phyloP scores from a whole-genome alignment of 2,113 vertebrate genomes.

The Paradisaea rubra region DNA sequence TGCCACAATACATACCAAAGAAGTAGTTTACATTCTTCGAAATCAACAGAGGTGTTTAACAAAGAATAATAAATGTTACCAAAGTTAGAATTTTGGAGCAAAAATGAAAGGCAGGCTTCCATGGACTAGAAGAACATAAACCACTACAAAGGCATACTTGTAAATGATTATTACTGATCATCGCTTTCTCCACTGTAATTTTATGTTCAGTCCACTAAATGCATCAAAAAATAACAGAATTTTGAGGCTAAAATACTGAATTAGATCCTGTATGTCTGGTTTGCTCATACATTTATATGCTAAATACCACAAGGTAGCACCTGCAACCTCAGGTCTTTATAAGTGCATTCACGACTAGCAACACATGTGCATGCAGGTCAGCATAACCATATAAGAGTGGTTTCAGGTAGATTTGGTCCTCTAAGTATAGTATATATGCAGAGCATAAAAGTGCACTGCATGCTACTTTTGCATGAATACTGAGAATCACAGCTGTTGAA shows the following conservation, averaged over 20 bases:
- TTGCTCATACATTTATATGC: neutral
- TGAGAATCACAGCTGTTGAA: neutral
- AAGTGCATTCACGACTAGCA: neutral
- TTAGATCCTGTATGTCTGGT: neutral
- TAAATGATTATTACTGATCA: neutral
- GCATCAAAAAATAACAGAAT: neutral
- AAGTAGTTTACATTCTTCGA: neutral
- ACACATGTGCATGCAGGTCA: neutral
- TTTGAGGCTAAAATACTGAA: neutral
- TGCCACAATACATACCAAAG: neutral
- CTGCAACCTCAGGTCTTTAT: neutral
- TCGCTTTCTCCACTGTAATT: neutral
- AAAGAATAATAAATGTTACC: neutral
- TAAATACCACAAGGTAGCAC: neutral
- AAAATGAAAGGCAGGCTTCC: neutral
- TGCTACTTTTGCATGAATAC: neutral
- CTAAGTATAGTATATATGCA: neutral
- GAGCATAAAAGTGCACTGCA: neutral
- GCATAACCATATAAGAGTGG: rapidly evolving
- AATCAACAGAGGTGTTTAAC: neutral
- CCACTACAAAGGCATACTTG: neutral
- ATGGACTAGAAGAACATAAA: neutral
- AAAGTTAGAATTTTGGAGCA: neutral
- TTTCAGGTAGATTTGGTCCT: neutral
- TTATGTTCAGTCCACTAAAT: neutral